Evolutionary conservation across 2,888 invertebrate genomes (phyloP).

Genomic region (Mythimna albipuncta): DNA sequence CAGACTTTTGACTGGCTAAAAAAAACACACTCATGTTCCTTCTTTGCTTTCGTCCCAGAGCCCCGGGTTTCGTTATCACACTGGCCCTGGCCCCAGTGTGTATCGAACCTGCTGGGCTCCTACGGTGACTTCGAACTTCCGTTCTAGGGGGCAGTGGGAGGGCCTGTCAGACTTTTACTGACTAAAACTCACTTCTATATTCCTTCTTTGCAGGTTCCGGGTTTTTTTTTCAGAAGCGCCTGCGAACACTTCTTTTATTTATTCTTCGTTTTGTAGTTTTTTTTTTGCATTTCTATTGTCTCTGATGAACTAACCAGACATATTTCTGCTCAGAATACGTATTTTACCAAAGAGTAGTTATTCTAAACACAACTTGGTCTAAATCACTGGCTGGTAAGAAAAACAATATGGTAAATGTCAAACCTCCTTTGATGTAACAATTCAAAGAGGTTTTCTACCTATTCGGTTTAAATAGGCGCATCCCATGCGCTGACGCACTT

Average conservation of each 20-base stretch:
- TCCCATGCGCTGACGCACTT: not conserved
- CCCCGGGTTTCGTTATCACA: too few species aligned
- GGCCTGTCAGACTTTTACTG: too few species aligned
- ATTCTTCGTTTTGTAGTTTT: not conserved
- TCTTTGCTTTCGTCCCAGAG: too few species aligned
- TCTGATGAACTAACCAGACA: not conserved
- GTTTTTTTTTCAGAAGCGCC: too few species aligned
- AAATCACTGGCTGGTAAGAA: slow-evolving; percentile 41
- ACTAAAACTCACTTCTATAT: too few species aligned
- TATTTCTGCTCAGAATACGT: not conserved
- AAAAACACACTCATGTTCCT: too few species aligned
- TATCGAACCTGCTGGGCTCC: too few species aligned
- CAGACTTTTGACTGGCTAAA: too few species aligned
- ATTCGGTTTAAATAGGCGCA: not conserved
- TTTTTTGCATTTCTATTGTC: not conserved
- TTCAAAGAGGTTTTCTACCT: slow-evolving; percentile 35
- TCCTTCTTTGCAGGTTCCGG: too few species aligned
- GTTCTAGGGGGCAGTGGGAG: too few species aligned
- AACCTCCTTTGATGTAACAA: slow-evolving; percentile 40
- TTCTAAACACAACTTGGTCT: slow-evolving; percentile 36
- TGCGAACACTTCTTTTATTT: not conserved
- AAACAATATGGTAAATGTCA: slow-evolving; percentile 45
- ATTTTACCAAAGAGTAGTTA: slow-evolving; percentile 13
- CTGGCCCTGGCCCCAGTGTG: too few species aligned
- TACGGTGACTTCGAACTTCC: too few species aligned